A percentile compares a stretch with the other conserved stretches of the same genome.
Evolutionary conservation across 2,797 vertebrate species (phyloP).

Genomic region (Thripadectes ignobilis): DNA sequence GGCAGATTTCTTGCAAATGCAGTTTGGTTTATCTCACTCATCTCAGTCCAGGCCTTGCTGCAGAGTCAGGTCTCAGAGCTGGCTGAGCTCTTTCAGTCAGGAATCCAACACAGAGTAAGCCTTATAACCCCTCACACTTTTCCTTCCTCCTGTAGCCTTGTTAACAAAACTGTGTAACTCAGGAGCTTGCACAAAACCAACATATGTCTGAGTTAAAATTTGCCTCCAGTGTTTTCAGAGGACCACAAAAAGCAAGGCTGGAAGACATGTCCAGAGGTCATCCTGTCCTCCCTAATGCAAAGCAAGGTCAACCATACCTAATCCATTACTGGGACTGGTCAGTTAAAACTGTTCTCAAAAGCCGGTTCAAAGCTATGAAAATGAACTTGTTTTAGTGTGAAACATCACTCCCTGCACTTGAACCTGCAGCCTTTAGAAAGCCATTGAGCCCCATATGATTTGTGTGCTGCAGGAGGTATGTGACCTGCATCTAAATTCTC

Average conservation of each 20-base stretch:
- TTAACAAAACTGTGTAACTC: background rate
- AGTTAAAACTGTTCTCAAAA: background rate
- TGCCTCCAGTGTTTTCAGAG: background rate
- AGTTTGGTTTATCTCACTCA: background rate
- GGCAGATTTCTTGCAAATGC: background rate
- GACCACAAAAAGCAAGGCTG: background rate
- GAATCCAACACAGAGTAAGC: background rate
- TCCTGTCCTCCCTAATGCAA: background rate
- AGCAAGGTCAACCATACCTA: background rate
- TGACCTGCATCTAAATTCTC: background rate
- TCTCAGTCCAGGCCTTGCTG: background rate
- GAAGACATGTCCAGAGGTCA: background rate
- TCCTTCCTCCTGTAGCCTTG: background rate
- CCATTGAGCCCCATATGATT: background rate
- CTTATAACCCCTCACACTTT: background rate
- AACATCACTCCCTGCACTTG: background rate
- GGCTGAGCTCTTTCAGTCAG: background rate
- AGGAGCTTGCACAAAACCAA: background rate
- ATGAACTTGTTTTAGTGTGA: background rate
- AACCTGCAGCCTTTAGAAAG: background rate
- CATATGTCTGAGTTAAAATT: background rate
- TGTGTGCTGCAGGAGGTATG: background rate
- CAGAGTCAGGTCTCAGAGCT: background rate
- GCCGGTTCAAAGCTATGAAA: background rate
- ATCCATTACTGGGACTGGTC: background rate